A percentile compares a stretch with the other conserved stretches of the same genome.
Conservation (phyloP, 1,140 invertebrate species). For the Andricus grossulariae region DNA sequence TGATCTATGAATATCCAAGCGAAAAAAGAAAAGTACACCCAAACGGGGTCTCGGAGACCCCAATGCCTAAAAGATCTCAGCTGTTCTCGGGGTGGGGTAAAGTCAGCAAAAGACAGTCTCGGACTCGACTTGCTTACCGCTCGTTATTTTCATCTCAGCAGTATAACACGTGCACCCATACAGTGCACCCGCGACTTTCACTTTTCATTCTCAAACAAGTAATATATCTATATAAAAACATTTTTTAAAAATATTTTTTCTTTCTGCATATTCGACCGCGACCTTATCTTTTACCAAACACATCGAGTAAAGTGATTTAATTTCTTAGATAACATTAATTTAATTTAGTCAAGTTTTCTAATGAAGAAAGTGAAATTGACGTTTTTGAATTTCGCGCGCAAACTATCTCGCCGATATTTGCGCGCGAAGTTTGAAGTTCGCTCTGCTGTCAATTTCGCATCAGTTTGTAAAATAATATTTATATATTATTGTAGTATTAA, state of each 20-base stretch:
- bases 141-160: constrained; percentile 69
- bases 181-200: constrained; percentile 31
- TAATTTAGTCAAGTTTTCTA: no score
- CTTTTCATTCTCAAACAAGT: not conserved
- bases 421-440: not conserved
- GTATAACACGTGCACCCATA: constrained; percentile 67
- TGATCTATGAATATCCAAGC: constrained; percentile 18
- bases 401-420: not conserved
- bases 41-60: constrained; percentile 37
- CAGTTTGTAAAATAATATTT: no score
- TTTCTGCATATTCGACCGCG: no score
- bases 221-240: no score
- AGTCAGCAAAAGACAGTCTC: constrained; percentile 57
- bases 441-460: no score
- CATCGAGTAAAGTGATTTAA: no score
- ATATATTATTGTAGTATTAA: no score
- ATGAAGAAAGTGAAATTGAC: not conserved
- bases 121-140: constrained; percentile 57
- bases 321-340: no score
- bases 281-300: no score
- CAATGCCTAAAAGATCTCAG: constrained; percentile 39
- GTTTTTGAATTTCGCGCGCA: not conserved
- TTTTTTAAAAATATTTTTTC: no score
- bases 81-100: constrained; percentile 59
- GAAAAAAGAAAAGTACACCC: constrained; percentile 18